phyloP scores from a whole-genome alignment of 2,888 invertebrate genomes.

The Trissolcus japonicus region DNA sequence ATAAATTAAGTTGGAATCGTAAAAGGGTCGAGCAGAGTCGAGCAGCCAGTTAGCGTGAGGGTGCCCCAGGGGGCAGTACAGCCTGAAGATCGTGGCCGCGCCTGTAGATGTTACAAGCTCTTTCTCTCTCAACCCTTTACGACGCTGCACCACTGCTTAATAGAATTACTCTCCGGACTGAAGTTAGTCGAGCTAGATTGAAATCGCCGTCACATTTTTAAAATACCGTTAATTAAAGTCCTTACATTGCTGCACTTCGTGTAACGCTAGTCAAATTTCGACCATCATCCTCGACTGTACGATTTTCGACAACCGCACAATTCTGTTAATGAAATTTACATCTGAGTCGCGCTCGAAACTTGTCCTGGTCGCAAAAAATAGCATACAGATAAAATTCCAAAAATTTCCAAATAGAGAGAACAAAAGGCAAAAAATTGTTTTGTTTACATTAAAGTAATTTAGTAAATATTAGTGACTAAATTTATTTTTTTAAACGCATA shows the following conservation, averaged over 20 bases:
- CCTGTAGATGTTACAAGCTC: conserved; percentile 58
- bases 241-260: conserved; percentile 34
- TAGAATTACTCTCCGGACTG: conserved; percentile 75
- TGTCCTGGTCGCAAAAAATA: too few species aligned
- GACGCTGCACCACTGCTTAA: conserved; percentile 74
- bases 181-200: conserved; percentile 72
- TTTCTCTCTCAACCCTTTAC: conserved; percentile 73
- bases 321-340: conserved; percentile 3
- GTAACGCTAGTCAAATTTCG: conserved; percentile 25
- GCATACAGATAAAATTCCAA: too few species aligned
- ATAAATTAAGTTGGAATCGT: conserved; percentile 76
- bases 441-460: too few species aligned
- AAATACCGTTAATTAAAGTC: conserved; percentile 57
- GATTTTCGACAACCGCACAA: conserved; percentile 11
- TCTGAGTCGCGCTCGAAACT: too few species aligned
- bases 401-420: too few species aligned
- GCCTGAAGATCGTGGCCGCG: conserved; percentile 62
- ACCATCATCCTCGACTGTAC: conserved; percentile 29
- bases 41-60: conserved; percentile 76
- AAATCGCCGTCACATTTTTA: conserved; percentile 73
- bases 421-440: too few species aligned
- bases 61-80: conserved; percentile 76
- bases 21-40: conserved; percentile 74
- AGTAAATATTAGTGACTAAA: too few species aligned
- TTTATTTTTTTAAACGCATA: too few species aligned